A percentile compares a stretch with the other conserved stretches of the same genome.
Conservation (phyloP, 1,140 invertebrate species). For the Anastatus disparis region DNA sequence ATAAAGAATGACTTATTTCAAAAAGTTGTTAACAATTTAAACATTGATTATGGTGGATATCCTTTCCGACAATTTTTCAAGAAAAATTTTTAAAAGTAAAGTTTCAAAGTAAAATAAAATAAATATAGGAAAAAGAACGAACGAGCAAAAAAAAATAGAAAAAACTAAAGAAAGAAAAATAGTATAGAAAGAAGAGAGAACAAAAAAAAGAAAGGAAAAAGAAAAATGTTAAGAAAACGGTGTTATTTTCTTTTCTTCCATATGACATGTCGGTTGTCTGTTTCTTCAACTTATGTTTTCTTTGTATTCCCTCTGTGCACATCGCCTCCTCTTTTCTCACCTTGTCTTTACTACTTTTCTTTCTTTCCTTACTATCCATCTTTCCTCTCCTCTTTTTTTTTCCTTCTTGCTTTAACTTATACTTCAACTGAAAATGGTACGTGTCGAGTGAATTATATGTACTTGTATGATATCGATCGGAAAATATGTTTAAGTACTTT, state of each 20-base stretch:
- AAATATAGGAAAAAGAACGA: too few relatives aligned
- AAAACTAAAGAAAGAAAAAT: too few relatives aligned
- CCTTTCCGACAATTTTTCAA: too few relatives aligned
- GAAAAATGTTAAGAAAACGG: not conserved
- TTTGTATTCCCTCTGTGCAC: not conserved
- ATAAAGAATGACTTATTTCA: too few relatives aligned
- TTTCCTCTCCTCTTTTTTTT: not conserved
- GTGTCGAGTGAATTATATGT: not conserved
- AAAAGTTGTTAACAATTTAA: too few relatives aligned
- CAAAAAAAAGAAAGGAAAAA: not conserved
- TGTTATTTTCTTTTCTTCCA: constrained; percentile 20
- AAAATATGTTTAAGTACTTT: not conserved
- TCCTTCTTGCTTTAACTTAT: not conserved
- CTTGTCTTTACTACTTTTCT: not conserved
- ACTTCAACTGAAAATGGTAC: not conserved
- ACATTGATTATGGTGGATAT: too few relatives aligned
- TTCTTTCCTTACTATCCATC: not conserved
- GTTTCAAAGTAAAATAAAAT: too few relatives aligned
- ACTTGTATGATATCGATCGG: constrained; percentile 9
- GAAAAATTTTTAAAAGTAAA: too few relatives aligned
- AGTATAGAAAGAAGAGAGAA: too few relatives aligned
- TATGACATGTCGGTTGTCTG: constrained; percentile 6
- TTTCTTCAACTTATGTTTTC: constrained; percentile 16
- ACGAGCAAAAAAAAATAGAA: too few relatives aligned
- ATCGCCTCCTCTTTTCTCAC: not conserved